Evolutionary conservation across 2,797 vertebrate genomes (phyloP), one percentile per base, ranked within the genome.

Genomic region (Xenopus petersii): DNA sequence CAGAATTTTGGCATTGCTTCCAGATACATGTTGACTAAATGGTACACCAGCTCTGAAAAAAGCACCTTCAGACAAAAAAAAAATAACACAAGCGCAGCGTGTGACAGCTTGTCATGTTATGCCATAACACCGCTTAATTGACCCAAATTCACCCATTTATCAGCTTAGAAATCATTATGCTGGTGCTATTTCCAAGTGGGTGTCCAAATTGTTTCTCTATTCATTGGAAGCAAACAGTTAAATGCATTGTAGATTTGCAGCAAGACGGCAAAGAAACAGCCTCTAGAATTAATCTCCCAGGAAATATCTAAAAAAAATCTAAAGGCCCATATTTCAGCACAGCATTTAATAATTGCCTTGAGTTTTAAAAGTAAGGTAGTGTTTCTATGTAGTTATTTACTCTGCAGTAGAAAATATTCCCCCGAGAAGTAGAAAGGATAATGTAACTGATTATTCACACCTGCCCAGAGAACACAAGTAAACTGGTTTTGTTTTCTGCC

Each of bases 351-450:
- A 78, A 78, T 78, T 54, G 59, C 76, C 71, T 78, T 78, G 76
- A 73, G 76, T 78, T 74, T 78, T 78, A 78, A 78, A 73, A 78
- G 76, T 78, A 78, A 78, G 76, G 76, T 78, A 78, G 71, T 60
- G 76, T 78, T 78, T 74, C 71, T 65, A 70, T 60, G 76, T 78
- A 78, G 71, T 78, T 69, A 78, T 78, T 78, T 78, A 78, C 76
- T 73, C 76, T n/a, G 76, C 76, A 68, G 76, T 70, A 24, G 61
- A 60, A 78, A 73, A 78, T 70, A 70, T 78, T 74, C 71, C 75
- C 76, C 70, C 42, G 76, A 78, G 76, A 74, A 64, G 76, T 64
- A 64, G 66, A 30, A 70, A 13, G 76, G 64, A 78, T 78, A 78
- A 78, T 78, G 71, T 73, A 78, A 74, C 65, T 70, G 76, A 78